Base-by-base conservation (phyloP, 2,888 invertebrate genomes). In the Cosmopolites sordidus region DNA sequence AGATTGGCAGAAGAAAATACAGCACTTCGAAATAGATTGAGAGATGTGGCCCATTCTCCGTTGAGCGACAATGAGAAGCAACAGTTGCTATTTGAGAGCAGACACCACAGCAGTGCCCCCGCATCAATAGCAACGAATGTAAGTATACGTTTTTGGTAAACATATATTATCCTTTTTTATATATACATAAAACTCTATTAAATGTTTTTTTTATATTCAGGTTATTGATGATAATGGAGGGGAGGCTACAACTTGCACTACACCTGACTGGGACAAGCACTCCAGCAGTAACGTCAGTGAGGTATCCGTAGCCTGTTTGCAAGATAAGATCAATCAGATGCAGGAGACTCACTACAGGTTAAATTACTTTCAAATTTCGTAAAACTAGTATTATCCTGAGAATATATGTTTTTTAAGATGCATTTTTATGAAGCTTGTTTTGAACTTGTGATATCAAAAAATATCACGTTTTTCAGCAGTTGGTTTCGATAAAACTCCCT, bases 311-410 rank as follows among this genome's bases (percentile, higher is more conserved):
- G 93, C 93, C 15, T 93, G 93, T 71, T 79, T 92, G 58, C 95
- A 95, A 75, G 95, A 95, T 71, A 84, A 92, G 69, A 93, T 95
- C 65, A 81, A 91, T 71, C 91, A 92, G 75, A 92, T 92, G 91
- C 91, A 92, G 71, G 92, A 92, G 73, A 90, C 89, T 14, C 90
- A 92, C 68, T 87, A 89, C 68, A 83, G 83, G 83, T 83, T n/a
- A 65, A 55, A 45, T 6, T 17, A 1, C 14, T 8, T n/a, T n/a
- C n/a, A n/a, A n/a, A n/a, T n/a, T n/a, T n/a, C n/a, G n/a, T n/a
- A n/a, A n/a, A n/a, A n/a, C n/a, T n/a, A n/a, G n/a, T n/a, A n/a
- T n/a, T n/a, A n/a, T n/a, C n/a, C n/a, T n/a, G n/a, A n/a, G n/a
- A n/a, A n/a, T n/a, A n/a, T n/a, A n/a, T n/a, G n/a, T n/a, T n/a